Evolutionary conservation across 1,140 invertebrate species (phyloP), one percentile per base, ranked within the genome.

Genomic region (Phthorimaea operculella): DNA sequence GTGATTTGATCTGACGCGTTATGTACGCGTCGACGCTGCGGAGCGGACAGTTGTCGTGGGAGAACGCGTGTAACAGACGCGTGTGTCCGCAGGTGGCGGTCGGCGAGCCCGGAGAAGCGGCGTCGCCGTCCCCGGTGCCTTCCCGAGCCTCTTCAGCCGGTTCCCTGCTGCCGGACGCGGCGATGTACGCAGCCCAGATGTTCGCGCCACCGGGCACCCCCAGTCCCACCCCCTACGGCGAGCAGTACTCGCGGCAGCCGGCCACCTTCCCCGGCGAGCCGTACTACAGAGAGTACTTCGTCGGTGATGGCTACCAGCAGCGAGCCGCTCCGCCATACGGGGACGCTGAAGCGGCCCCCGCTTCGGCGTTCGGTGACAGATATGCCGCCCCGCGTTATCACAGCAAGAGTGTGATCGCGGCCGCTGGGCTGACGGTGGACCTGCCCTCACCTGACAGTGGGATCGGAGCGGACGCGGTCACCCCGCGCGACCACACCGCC

Each of bases 401-500:
- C 65, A 77, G 79, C 72, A 86, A 86, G 68, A 83, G 85, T 57
- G 85, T 86, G 54, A 86, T 86, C 55, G 81, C 87, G 9, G 90
- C 90, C 34, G 91, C 92, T 66, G 93, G 92, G 4, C 89, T 96
- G 42, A 95, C 93, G 5, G 94, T 97, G 63, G 95, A 97, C 85
- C 88, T 97, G 63, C 95, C 95, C 0, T 96, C 94, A 57, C 95
- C 95, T 1, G 95, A 97, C 81, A 95, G 93, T 64, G 95, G 95
- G 15, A 96, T 97, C 67, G 95, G 95, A 21, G 93, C 94, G 1
- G 94, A 96, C 70, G 93, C 94, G 62, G 94, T 96, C 71, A 96
- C 95, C 33, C 95, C 95, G 42, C 87, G 93, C 76, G 94, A 93
- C 87, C 94, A 92, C 87, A 93, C 90, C 76, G 92, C 91, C 83